Evolutionary conservation across 1,140 invertebrate genomes (phyloP).

Genomic region (Aphis gossypii): DNA sequence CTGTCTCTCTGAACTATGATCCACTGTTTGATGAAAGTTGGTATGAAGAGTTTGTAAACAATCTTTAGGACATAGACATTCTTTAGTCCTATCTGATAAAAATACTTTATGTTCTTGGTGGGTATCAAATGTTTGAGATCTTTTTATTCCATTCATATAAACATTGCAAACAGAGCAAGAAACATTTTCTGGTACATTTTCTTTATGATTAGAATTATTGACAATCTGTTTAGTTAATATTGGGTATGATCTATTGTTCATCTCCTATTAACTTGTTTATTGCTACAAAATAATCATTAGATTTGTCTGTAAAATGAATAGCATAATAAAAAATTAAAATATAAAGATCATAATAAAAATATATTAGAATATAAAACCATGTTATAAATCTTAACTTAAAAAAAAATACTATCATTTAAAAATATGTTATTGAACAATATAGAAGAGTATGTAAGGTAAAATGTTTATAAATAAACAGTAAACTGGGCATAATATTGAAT

Average conservation of each 20-base stretch:
- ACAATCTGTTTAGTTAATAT: slow-evolving; percentile 46
- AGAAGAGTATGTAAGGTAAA: not conserved
- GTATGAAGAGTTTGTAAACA: slow-evolving; percentile 3
- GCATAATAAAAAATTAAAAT: not conserved
- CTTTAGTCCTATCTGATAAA: slow-evolving; percentile 30
- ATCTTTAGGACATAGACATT: not conserved
- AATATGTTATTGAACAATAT: not conserved
- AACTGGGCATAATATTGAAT: slow-evolving; percentile 24
- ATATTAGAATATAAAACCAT: not conserved
- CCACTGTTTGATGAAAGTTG: not conserved
- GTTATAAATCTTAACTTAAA: not conserved
- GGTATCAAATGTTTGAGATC: slow-evolving; percentile 27
- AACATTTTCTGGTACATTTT: slow-evolving; percentile 37
- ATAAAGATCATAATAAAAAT: not conserved
- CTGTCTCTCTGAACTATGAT: slow-evolving; percentile 16
- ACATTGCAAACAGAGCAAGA: slow-evolving; percentile 34
- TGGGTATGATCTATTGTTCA: slow-evolving; percentile 45
- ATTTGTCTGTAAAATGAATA: slow-evolving; percentile 7
- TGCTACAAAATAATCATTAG: not conserved
- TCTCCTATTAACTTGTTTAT: not conserved
- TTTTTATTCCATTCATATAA: slow-evolving; percentile 28
- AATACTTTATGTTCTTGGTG: slow-evolving; percentile 36
- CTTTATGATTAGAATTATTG: not conserved
- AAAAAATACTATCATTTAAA: not conserved
- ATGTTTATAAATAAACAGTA: slow-evolving; percentile 11